Percentiles rank a stretch among this genome's conserved stretches.
Evolutionary conservation across 1,140 invertebrate genomes (phyloP).

Genomic region (Solenopsis invicta): DNA sequence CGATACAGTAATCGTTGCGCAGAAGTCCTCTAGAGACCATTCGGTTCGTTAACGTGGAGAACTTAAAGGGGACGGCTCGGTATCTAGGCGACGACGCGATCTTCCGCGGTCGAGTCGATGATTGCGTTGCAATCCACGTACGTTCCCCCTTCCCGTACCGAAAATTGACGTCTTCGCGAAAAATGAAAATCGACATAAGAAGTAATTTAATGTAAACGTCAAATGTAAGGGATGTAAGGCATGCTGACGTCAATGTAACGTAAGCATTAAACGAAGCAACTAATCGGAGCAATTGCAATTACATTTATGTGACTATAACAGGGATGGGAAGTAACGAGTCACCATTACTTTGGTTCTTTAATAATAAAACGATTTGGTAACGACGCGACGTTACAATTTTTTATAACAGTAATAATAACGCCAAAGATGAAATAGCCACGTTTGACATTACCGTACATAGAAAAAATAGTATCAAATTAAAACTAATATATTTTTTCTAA

Average conservation of each 20-base stretch:
- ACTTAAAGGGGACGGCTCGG: conserved; percentile 52
- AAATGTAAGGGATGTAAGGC: neutral
- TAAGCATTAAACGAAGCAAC: neutral
- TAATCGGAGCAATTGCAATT: neutral
- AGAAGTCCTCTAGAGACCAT: conserved; percentile 54
- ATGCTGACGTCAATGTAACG: neutral
- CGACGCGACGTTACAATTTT: no score
- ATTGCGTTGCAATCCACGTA: conserved; percentile 7
- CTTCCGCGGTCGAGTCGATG: conserved; percentile 22
- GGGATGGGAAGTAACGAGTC: no score
- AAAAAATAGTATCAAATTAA: no score
- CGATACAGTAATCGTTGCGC: conserved; percentile 60
- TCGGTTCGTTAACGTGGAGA: conserved; percentile 61
- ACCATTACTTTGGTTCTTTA: no score
- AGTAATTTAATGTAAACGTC: neutral
- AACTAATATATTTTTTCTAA: no score
- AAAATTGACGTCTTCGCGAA: neutral
- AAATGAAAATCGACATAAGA: neutral
- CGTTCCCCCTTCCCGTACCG: neutral
- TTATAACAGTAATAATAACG: no score
- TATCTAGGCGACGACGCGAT: conserved; percentile 31
- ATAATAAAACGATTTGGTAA: no score
- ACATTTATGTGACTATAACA: neutral
- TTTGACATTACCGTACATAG: no score
- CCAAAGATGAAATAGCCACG: no score